Conservation (phyloP, 2,888 invertebrate species). For the Octodonta nipae region DNA sequence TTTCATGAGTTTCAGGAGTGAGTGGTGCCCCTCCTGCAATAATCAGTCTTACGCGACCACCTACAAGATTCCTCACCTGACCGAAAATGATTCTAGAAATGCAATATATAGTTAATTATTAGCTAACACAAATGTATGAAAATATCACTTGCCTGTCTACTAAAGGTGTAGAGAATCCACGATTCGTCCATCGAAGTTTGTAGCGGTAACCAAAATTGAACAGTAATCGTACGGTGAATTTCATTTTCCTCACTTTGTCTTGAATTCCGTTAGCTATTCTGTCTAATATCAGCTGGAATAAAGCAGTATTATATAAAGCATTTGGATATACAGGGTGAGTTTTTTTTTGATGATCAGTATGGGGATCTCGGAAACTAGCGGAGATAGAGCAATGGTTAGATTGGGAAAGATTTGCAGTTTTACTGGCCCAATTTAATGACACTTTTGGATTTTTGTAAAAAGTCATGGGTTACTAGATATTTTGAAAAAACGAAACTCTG, state of each 20-base stretch:
- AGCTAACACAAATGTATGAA: neutral
- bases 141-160: slow-evolving; percentile 37
- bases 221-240: slow-evolving; percentile 61
- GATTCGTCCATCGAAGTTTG: slow-evolving; percentile 71
- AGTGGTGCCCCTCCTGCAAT: slow-evolving; percentile 90
- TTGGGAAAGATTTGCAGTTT: no score
- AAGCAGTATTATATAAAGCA: no score
- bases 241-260: slow-evolving; percentile 78
- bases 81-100: slow-evolving; percentile 44
- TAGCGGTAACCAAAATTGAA: slow-evolving; percentile 91
- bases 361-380: no score
- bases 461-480: no score
- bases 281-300: slow-evolving; percentile 83
- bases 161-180: slow-evolving; percentile 71
- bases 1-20: slow-evolving; percentile 85
- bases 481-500: no score
- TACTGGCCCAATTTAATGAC: no score
- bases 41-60: slow-evolving; percentile 76
- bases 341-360: no score
- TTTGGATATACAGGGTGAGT: no score
- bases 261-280: slow-evolving; percentile 92
- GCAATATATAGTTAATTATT: neutral
- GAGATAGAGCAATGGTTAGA: no score
- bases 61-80: slow-evolving; percentile 48
- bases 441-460: no score